Base-by-base conservation (phyloP, 2,113 vertebrate species). In the Hyperopisus bebe region DNA sequence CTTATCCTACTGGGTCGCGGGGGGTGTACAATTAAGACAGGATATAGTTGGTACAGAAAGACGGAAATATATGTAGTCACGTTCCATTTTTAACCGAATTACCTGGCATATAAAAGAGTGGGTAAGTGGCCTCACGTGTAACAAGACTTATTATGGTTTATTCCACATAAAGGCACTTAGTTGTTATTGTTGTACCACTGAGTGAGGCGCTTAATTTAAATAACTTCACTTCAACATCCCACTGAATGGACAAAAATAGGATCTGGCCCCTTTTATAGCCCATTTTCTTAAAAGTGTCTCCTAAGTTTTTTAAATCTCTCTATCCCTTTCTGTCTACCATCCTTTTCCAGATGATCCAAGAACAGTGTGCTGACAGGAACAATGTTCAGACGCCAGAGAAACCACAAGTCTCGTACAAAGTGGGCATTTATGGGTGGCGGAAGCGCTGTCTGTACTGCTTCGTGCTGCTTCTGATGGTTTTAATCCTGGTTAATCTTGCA, bases 401-500 rank as follows among this genome's bases (percentile, higher is more conserved):
- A 95, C 97, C 97, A 70, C 98, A 98, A 42, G 74, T 80, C 90
- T 95, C 99, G 90, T 99, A 99, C 96, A 98, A 98, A 96, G 97
- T 99, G 96, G 98, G 98, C 88, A 99, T 99, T 94, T 99, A 99
- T 51, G 98, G 98, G 96, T 99, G 98, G 98, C 96, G 98, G 96
- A 99, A 99, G 95, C 97, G 98, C 93, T 99, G 98, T 96, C 97
- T 99, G 92, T 99, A 99, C 95, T 98, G 99, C 96, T 99, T 99
- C 91, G 97, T 99, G 89, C 97, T 99, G 88, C 97, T 99, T 92
- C 96, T 99, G 91, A 99, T 99, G 98, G 98, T 99, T 95, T 96
- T 99, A 93, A 99, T 99, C 94, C 96, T 99, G 95, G 97, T 99
- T 97, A 99, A 99, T 96, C 95, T 99, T 94, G 98, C 98, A 46